phyloP scores from a whole-genome alignment of 2,888 invertebrate genomes.

The Calephelis perditalis region DNA sequence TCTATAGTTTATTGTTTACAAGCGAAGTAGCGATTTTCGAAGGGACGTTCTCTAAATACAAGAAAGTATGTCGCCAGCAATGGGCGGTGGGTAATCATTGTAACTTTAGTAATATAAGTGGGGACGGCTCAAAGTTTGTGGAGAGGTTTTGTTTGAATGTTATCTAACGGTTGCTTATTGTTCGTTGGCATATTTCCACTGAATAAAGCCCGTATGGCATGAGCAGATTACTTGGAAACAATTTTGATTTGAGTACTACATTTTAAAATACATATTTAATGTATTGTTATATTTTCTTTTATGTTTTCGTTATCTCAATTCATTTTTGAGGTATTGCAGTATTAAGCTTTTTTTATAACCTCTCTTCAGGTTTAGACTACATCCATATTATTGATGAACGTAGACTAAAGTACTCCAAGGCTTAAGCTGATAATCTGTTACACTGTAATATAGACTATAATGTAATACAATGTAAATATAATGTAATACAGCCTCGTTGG shows the following conservation, averaged over 20 bases:
- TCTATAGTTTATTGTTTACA: not conserved
- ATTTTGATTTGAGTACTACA: constrained; percentile 29
- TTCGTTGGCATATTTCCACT: constrained; percentile 28
- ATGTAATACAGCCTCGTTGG: no score
- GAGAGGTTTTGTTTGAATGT: constrained; percentile 40
- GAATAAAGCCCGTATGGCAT: constrained; percentile 32
- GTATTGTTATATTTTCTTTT: no score
- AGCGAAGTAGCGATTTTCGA: not conserved
- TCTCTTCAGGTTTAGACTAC: no score
- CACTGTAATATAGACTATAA: no score
- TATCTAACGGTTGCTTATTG: constrained; percentile 34
- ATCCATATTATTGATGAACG: no score
- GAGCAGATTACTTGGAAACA: constrained; percentile 35
- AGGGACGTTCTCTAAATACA: not conserved
- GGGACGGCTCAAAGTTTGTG: constrained; percentile 50
- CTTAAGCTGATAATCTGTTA: no score
- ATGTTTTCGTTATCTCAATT: no score
- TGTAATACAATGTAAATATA: no score
- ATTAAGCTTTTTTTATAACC: no score
- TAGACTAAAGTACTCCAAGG: no score
- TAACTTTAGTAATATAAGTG: constrained; percentile 68
- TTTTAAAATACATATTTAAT: no score
- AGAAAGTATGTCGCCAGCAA: constrained; percentile 13
- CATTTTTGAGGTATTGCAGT: no score
- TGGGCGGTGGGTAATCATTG: constrained; percentile 26